phyloP scores from a whole-genome alignment of 2,797 vertebrate species.

The Phataginus tetradactyla region DNA sequence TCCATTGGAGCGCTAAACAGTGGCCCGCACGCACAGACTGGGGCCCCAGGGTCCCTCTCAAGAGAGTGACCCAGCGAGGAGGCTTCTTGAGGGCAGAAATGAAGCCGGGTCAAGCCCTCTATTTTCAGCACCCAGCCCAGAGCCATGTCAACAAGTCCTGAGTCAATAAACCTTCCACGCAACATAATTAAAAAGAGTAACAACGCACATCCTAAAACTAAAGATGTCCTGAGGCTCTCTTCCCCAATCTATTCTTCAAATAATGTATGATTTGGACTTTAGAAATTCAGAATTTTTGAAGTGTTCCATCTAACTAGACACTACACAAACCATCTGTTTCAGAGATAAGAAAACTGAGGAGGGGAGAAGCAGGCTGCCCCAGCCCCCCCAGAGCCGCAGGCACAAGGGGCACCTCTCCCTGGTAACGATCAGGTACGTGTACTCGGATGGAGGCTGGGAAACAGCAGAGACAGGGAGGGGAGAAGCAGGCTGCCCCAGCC shows the following conservation, averaged over 20 bases:
- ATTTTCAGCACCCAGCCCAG: not conserved
- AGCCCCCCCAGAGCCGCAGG: too few relatives aligned
- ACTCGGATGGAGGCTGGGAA: not conserved
- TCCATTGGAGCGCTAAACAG: not conserved
- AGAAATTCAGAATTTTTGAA: not conserved
- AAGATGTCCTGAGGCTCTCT: not conserved
- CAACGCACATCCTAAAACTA: not conserved
- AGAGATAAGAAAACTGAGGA: not conserved
- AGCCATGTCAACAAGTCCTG: not conserved
- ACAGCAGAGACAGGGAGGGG: not conserved
- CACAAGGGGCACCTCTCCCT: too few relatives aligned
- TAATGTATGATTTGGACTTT: not conserved
- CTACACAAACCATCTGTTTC: not conserved
- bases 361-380: not conserved
- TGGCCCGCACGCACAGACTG: not conserved
- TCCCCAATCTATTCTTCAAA: not conserved
- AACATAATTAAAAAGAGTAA: not conserved
- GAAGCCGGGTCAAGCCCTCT: fast-evolving
- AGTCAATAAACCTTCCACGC: not conserved
- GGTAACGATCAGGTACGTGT: not conserved
- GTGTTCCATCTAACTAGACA: not conserved
- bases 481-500: not conserved
- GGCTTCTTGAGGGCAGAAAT: not conserved
- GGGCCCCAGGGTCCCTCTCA: not conserved
- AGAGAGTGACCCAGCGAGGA: not conserved